Conservation (phyloP, 2,113 vertebrate species). For the Gorsachius goisagi region DNA sequence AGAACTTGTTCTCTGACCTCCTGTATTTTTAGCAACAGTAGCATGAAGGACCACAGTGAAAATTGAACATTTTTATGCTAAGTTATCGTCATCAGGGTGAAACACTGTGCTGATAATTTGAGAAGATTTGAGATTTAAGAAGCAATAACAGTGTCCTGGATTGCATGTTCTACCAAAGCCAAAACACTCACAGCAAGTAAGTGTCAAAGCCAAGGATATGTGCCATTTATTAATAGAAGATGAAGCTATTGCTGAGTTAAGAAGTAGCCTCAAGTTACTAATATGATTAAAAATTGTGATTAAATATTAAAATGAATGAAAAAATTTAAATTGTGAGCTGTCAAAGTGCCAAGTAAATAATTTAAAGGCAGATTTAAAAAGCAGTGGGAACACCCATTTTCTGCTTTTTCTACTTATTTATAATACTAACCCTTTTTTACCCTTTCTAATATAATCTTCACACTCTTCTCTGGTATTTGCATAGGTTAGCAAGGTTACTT, state of each 20-base stretch:
- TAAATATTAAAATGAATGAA: constrained; percentile 44
- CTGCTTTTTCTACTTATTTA: not conserved
- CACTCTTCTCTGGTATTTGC: not conserved
- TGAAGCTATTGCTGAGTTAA: constrained; percentile 32
- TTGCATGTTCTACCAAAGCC: constrained; percentile 14
- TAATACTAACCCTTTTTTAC: not conserved
- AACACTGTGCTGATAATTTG: constrained; percentile 8
- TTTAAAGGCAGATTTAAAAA: not conserved
- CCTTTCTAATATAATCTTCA: not conserved
- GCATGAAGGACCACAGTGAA: not conserved
- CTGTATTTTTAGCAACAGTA: constrained; percentile 20
- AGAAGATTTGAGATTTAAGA: constrained; percentile 17
- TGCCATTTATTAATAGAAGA: constrained; percentile 48
- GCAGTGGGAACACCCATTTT: not conserved
- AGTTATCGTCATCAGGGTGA: not conserved
- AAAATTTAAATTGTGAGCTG: constrained; percentile 5
- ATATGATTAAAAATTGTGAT: constrained; percentile 48
- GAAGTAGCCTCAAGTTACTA: constrained; percentile 29
- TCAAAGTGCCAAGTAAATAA: constrained; percentile 26
- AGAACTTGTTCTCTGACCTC: not conserved
- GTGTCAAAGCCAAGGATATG: constrained; percentile 11
- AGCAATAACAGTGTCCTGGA: not conserved
- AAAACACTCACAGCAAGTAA: constrained; percentile 20
- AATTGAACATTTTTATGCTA: not conserved
- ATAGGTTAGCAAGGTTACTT: not conserved